Conservation (phyloP, 2,113 vertebrate species). For the Nerophis ophidion region DNA sequence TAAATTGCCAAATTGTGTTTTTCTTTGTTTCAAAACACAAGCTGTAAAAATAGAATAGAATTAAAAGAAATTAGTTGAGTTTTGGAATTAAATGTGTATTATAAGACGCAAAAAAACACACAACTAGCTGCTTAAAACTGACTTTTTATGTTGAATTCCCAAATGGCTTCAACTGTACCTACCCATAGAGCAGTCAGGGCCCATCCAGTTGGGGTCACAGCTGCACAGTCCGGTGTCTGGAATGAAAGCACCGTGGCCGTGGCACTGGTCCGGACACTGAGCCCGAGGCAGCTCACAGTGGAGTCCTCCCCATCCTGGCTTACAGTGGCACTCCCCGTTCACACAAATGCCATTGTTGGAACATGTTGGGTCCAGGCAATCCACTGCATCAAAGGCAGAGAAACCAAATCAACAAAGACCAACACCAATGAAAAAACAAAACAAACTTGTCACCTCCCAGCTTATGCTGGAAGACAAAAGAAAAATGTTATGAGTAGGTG, state of each 20-base stretch:
- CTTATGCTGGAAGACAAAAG: slow-evolving; percentile 25
- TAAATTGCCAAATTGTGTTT: not conserved
- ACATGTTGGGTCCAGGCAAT: slow-evolving; percentile 92
- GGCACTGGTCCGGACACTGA: slow-evolving; percentile 96
- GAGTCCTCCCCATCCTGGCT: slow-evolving; percentile 93
- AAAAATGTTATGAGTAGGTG: slow-evolving; percentile 12
- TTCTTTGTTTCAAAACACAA: not conserved
- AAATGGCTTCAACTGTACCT: slow-evolving; percentile 40
- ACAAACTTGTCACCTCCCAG: slow-evolving; percentile 5
- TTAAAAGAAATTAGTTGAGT: too few relatives aligned
- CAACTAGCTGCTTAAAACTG: not conserved
- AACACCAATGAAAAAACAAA: slow-evolving; percentile 12
- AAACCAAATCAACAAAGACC: slow-evolving; percentile 5
- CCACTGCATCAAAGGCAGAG: slow-evolving; percentile 71
- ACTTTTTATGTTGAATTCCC: not conserved
- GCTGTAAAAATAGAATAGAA: not conserved
- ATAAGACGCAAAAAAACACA: not conserved
- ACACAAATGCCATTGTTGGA: slow-evolving; percentile 95
- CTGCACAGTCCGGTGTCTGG: slow-evolving; percentile 91
- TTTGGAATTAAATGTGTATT: not conserved
- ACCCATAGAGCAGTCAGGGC: slow-evolving; percentile 97
- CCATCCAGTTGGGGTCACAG: slow-evolving; percentile 98
- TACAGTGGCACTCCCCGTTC: slow-evolving; percentile 93
- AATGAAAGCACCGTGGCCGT: slow-evolving; percentile 91
- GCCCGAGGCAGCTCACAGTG: slow-evolving; percentile 89